phyloP scores from a whole-genome alignment of 2,113 vertebrate genomes.

The Vulpes lagopus region DNA sequence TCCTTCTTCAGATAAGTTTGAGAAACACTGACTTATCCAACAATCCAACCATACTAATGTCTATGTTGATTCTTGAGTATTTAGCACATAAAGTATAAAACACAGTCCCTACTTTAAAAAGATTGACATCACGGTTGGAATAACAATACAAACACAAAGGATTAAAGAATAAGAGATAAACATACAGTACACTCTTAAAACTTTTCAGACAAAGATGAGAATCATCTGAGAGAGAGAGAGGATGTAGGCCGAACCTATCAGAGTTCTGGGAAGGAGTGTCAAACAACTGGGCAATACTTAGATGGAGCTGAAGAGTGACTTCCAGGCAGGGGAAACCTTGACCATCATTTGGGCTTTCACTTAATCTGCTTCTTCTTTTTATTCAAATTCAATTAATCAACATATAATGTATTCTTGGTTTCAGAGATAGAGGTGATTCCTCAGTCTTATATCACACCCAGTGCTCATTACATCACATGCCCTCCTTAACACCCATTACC shows the following conservation, averaged over 20 bases:
- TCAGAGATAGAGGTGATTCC: no score
- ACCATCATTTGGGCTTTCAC: neutral
- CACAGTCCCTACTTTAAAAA: conserved; percentile 1
- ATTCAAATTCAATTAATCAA: no score
- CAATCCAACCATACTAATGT: neutral
- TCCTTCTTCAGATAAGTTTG: neutral
- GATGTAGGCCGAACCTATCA: neutral
- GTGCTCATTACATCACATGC: no score
- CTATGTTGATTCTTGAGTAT: neutral
- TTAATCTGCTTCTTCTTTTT: neutral
- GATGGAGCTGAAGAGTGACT: neutral
- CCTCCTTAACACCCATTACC: no score
- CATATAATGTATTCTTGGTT: no score
- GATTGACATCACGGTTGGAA: neutral
- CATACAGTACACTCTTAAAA: neutral
- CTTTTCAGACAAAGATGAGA: neutral
- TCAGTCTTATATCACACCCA: no score
- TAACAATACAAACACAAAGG: neutral
- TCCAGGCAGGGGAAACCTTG: neutral
- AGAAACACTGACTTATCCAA: conserved; percentile 3
- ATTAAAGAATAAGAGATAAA: neutral
- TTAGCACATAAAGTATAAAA: neutral
- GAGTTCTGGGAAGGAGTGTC: neutral
- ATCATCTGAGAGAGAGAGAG: neutral
- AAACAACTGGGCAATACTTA: neutral